phyloP scores from a whole-genome alignment of 2,113 vertebrate species.

The Calonectris borealis region DNA sequence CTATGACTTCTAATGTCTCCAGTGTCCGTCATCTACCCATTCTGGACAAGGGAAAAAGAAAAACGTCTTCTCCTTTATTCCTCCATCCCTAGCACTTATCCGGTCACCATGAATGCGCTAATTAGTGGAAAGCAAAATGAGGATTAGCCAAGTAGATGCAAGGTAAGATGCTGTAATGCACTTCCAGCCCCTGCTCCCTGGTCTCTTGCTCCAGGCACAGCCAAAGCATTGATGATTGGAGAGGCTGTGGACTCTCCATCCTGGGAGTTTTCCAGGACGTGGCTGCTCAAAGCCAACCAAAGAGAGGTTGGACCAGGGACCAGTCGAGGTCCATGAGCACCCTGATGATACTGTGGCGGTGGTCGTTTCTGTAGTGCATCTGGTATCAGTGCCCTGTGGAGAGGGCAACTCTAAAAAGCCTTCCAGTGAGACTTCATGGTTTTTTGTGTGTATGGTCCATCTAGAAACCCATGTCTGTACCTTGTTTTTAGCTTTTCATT shows the following conservation, averaged over 20 bases:
- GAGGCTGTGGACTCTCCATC: neutral
- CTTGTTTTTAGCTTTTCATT: neutral
- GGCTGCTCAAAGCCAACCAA: neutral
- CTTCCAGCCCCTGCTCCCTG: neutral
- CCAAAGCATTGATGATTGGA: neutral
- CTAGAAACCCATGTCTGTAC: neutral
- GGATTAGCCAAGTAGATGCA: neutral
- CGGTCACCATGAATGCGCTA: accelerated
- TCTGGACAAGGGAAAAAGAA: neutral
- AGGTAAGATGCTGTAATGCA: neutral
- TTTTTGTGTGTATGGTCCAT: neutral
- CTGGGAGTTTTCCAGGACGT: neutral
- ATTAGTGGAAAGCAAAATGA: neutral
- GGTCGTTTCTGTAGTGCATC: neutral
- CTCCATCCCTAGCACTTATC: neutral
- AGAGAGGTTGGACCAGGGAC: neutral
- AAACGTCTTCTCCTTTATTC: neutral
- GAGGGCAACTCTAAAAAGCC: neutral
- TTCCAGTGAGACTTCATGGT: neutral
- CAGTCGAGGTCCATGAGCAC: neutral
- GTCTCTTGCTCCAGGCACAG: neutral
- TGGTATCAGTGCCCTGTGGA: neutral
- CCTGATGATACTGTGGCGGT: neutral
- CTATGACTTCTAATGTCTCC: neutral
- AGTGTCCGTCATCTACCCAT: neutral